Evolutionary conservation across 2,888 invertebrate genomes (phyloP).

Genomic region (Ennomos quercinarius): DNA sequence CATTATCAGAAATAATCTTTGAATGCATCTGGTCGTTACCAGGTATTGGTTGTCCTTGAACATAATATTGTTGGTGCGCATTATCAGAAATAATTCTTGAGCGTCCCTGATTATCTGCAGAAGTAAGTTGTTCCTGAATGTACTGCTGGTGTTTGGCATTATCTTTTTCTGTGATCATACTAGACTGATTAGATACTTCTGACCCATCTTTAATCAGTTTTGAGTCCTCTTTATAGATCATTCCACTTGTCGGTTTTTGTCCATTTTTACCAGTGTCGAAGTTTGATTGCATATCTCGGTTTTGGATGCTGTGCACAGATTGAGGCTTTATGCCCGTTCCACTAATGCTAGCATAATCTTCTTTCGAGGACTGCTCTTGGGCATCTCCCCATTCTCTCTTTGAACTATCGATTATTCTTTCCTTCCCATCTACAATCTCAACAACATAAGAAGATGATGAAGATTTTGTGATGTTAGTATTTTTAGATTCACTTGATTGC

Average conservation of each 20-base stretch:
- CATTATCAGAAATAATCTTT: conserved; percentile 38
- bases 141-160: conserved; percentile 69
- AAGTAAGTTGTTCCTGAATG: conserved; percentile 59
- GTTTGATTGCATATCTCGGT: conserved; percentile 81
- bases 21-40: conserved; percentile 43
- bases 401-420: conserved; percentile 85
- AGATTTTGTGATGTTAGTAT: conserved; percentile 84
- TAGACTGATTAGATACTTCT: conserved; percentile 70
- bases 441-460: conserved; percentile 88
- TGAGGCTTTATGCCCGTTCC: conserved; percentile 86
- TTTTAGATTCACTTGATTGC: conserved; percentile 81
- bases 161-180: conserved; percentile 72
- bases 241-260: conserved; percentile 70
- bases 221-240: conserved; percentile 70
- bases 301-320: conserved; percentile 81
- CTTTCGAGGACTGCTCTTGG: conserved; percentile 75
- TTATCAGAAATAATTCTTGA: conserved; percentile 41
- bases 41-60: conserved; percentile 59
- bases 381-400: conserved; percentile 85
- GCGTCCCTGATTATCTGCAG: conserved; percentile 44
- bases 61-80: conserved; percentile 59
- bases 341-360: conserved; percentile 80
- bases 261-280: conserved; percentile 86
- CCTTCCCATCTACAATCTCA: conserved; percentile 88
- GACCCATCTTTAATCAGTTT: conserved; percentile 74